Evolutionary conservation across 1,140 invertebrate species (phyloP), one percentile per base, ranked within the genome.

Genomic region (Campoletis sonorensis): DNA sequence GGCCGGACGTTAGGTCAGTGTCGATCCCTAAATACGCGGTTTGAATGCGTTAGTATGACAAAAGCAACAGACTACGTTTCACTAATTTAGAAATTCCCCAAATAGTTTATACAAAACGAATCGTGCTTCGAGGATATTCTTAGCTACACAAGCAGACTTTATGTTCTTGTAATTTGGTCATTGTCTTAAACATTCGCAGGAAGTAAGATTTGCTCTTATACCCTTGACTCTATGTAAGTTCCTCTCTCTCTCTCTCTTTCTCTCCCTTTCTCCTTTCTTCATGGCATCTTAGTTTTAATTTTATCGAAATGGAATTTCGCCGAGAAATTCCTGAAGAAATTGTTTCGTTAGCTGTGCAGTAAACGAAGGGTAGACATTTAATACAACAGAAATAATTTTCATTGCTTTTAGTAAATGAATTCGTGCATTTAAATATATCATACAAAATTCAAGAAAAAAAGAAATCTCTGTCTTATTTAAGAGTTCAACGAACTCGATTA

Each of bases 231-330:
- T 23, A 23, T 64, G 8, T 33, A 16, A 5, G 13, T 18, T 18
- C 18, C 16, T 1, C 67, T 70, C 67, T 30, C 67, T 70, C 27
- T n/a, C n/a, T n/a, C n/a, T n/a, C n/a, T n/a, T n/a, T n/a, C n/a
- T n/a, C n/a, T n/a, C n/a, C n/a, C n/a, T 18, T 58, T 23, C 30
- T 4, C 23, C 23, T 4, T n/a, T 58, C 10, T 21, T 58, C 21
- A 21, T 13, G 13, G 30, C 67, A 70, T 33, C 61, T 64, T 23
- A 26, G 26, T 67, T 67, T 70, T 33, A 33, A 70, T 70, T 70
- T 70, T 37, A 70, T 70, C 67, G 15, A 70, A 70, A 70, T 70
- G 27, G 30, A 33, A 70, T 70, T 33, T 16, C 37, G n/a, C 30
- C 16, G 4, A 21, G 30, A 70, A 70, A 70, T 70, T 70, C 30